Evolutionary conservation across 2,888 invertebrate genomes (phyloP).

Genomic region (Eilema depressum): DNA sequence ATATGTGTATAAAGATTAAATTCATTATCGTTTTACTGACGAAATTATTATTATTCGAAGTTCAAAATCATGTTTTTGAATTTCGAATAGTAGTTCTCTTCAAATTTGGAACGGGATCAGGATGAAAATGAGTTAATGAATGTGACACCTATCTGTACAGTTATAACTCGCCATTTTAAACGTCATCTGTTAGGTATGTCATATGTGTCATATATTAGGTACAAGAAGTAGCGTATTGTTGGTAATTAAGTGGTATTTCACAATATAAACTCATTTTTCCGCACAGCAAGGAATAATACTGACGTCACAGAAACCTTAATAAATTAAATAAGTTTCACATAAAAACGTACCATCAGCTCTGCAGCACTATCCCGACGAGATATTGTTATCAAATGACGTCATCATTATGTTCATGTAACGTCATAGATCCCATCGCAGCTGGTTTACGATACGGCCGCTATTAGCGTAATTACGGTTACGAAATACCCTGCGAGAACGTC

Average conservation of each 20-base stretch:
- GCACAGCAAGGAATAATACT: too few relatives aligned
- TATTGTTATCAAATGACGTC: not conserved
- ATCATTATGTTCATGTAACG: conserved; percentile 26
- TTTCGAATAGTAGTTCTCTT: not conserved
- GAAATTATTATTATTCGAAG: not conserved
- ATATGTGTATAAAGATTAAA: conserved; percentile 22
- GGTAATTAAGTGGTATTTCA: too few relatives aligned
- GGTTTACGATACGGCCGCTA: conserved; percentile 65
- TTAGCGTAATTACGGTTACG: conserved; percentile 73
- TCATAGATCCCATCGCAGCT: conserved; percentile 56
- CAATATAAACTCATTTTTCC: too few relatives aligned
- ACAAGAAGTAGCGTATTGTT: too few relatives aligned
- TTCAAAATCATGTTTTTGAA: not conserved
- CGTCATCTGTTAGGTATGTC: too few relatives aligned
- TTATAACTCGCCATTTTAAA: too few relatives aligned
- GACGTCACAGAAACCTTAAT: not conserved
- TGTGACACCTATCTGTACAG: too few relatives aligned
- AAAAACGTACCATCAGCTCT: not conserved
- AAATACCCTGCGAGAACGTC: conserved; percentile 57
- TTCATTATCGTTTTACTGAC: not conserved
- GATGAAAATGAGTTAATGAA: too few relatives aligned
- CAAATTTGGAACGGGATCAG: too few relatives aligned
- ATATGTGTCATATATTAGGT: too few relatives aligned
- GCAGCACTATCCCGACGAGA: not conserved
- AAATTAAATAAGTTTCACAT: not conserved